Base-by-base conservation (phyloP, 2,888 invertebrate species). In the Cyrtodaria siliqua region DNA sequence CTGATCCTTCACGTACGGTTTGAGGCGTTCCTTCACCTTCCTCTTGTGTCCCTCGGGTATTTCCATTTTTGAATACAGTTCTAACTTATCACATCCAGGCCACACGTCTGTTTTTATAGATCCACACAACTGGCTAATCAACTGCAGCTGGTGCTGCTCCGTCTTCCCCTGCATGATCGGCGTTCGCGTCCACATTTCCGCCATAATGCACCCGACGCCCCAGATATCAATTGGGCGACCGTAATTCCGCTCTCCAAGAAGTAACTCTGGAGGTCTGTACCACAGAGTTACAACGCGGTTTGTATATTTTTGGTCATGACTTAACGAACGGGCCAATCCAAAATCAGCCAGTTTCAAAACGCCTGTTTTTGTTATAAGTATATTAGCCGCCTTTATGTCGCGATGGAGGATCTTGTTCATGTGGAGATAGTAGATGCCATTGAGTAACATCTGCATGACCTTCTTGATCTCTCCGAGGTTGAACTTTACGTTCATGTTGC, bases 341-440 rank as follows among this genome's bases (percentile, higher is more conserved):
- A 99, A 99, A 94, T 99, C 99, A 1, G 99, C 99, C 68, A 99
- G 93, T 93, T 99, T 99, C 0, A 99, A 93, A 2, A 89, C 83
- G 2, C 93, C 99, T 92, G 96, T 96, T 92, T 98, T 98, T 0
- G 98, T 99, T 70, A 99, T 97, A 16, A 99, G 94, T 38, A 99
- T 98, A 94, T 99, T 99, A 0, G 99, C 99, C 8, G 99, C 98
- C 93, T 99, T 99, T 98, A 99, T 99, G 90, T 99, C 99, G 33
- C 92, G 67, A 68, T 92, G 91, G 18, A 91, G 81, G 49, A 92
- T 87, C 62, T 91, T 98, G 92, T 98, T 98, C 87, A 96, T 97
- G 91, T 99, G 99, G 90, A 99, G 98, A 89, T 97, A 99, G 93
- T 97, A 98, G 0, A 99, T 94, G 2, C 98, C 97, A 91, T 97